Conservation (phyloP, 1,140 invertebrate species). For the Uloborus diversus region DNA sequence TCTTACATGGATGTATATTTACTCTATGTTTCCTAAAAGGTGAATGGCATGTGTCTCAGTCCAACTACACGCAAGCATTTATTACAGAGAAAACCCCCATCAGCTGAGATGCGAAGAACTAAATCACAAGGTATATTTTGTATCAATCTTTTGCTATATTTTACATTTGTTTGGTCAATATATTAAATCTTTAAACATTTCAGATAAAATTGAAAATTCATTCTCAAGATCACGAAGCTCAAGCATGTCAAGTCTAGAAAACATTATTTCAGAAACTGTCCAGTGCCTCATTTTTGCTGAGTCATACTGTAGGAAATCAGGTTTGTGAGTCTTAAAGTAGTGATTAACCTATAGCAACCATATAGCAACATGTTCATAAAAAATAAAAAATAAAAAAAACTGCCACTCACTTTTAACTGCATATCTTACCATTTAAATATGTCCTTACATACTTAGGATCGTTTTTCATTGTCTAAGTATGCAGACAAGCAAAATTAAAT, state of each 20-base stretch:
- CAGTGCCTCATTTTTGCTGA: conserved; percentile 96
- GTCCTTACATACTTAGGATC: too few species aligned
- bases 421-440: too few species aligned
- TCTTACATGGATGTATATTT: too few species aligned
- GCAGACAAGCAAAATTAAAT: too few species aligned
- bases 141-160: conserved; percentile 53
- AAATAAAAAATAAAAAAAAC: too few species aligned
- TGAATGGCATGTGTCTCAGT: conserved; percentile 80
- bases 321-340: too few species aligned
- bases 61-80: conserved; percentile 69
- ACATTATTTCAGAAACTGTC: conserved; percentile 94
- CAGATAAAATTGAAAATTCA: conserved; percentile 95
- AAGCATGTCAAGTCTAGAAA: conserved; percentile 96
- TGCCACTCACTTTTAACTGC: too few species aligned
- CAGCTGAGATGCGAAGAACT: conserved; percentile 65
- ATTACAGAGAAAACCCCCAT: conserved; percentile 62
- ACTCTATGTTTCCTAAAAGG: too few species aligned
- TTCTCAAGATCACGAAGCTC: conserved; percentile 95
- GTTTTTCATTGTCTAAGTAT: too few species aligned
- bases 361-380: too few species aligned
- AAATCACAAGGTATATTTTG: conserved; percentile 66
- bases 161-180: background rate
- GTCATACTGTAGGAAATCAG: conserved; percentile 92
- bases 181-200: background rate
- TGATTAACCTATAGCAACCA: too few species aligned